These are phyloP conservation scores for Lemur catta DNA, from an alignment of 2,797 vertebrate species.

Conservation along the genomic window DNA sequence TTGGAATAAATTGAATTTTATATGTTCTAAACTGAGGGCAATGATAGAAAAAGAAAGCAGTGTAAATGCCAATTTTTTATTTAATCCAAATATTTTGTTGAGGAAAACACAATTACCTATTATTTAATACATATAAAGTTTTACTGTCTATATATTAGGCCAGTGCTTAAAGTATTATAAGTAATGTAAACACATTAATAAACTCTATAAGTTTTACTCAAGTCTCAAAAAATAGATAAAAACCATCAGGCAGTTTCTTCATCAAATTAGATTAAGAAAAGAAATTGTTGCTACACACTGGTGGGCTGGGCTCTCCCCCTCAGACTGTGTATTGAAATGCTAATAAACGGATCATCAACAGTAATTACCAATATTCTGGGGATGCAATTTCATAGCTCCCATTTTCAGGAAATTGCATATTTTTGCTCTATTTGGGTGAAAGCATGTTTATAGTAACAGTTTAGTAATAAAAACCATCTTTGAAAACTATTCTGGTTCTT, in stretches of 20 bases:
- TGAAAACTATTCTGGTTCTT: slow-evolving; percentile 50
- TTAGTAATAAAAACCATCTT: slow-evolving; percentile 22
- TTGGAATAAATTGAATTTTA: slow-evolving; percentile 65
- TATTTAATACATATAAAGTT: slow-evolving; percentile 75
- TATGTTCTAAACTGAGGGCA: slow-evolving; percentile 60
- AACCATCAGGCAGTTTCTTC: neutral
- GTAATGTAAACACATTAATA: slow-evolving; percentile 75
- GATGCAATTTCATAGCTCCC: neutral
- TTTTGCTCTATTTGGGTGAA: slow-evolving; percentile 46
- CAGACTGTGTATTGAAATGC: neutral
- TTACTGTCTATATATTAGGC: slow-evolving; percentile 79
- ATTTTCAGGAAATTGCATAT: slow-evolving; percentile 36
- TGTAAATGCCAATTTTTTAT: slow-evolving; percentile 67
- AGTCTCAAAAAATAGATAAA: neutral
- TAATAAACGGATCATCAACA: neutral
- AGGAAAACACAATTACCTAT: slow-evolving; percentile 57
- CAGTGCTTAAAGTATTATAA: slow-evolving; percentile 79
- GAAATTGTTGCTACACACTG: neutral
- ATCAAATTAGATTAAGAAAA: neutral
- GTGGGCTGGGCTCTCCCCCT: neutral
- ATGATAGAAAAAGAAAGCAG: neutral
- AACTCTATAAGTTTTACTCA: slow-evolving; percentile 56
- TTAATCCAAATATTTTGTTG: slow-evolving; percentile 61
- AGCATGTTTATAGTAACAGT: slow-evolving; percentile 46
- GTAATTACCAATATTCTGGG: slow-evolving; percentile 29